Conservation (phyloP, 2,113 vertebrate genomes). For the Eublepharis macularius region DNA sequence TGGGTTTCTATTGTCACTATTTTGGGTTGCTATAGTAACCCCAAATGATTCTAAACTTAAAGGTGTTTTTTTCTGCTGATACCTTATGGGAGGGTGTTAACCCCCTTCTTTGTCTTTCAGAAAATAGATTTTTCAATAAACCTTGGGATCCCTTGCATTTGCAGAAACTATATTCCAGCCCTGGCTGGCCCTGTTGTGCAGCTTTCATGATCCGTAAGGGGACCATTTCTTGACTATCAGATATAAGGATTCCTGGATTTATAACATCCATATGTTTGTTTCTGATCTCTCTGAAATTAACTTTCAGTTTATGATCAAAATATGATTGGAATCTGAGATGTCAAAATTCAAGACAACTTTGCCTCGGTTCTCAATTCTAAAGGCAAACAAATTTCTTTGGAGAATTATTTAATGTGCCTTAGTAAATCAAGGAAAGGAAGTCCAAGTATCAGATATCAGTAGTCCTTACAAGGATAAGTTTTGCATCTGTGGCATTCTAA, state of each 20-base stretch:
- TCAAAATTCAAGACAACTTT: background rate
- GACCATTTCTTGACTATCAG: too few species aligned
- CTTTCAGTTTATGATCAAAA: background rate
- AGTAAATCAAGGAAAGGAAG: background rate
- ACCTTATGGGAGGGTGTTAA: too few species aligned
- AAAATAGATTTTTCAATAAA: too few species aligned
- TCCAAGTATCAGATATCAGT: background rate
- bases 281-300: background rate
- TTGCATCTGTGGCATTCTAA: background rate
- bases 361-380: background rate
- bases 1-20: too few species aligned
- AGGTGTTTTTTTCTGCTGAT: too few species aligned
- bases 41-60: too few species aligned
- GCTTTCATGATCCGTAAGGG: too few species aligned
- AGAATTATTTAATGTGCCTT: background rate
- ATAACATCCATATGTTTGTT: background rate
- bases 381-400: background rate
- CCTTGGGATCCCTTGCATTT: too few species aligned
- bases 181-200: too few species aligned
- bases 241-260: background rate
- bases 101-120: too few species aligned
- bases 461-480: background rate
- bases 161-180: too few species aligned
- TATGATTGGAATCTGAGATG: background rate
- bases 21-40: too few species aligned